A percentile compares a stretch with the other conserved stretches of the same genome.
These are phyloP conservation scores for Stigmatopora argus DNA, from an alignment of 2,113 vertebrate species.

Conservation along the genomic window DNA sequence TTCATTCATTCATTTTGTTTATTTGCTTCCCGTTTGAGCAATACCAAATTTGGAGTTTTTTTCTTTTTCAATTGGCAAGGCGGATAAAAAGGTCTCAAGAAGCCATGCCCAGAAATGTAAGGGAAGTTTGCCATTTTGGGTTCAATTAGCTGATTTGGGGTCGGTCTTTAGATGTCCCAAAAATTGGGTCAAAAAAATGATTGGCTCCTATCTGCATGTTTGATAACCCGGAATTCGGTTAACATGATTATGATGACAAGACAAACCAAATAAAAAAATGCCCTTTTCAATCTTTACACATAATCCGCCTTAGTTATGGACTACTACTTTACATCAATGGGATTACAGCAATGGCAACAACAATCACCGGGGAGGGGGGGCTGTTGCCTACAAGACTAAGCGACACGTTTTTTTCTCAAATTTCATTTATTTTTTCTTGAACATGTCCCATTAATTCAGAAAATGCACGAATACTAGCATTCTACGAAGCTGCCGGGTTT, in stretches of 20 bases:
- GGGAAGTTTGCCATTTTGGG: neutral
- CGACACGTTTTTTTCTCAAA: neutral
- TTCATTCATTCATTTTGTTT: too few relatives aligned
- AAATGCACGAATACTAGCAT: slow-evolving; percentile 24
- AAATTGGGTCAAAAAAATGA: too few relatives aligned
- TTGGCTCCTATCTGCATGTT: too few relatives aligned
- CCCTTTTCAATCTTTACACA: neutral
- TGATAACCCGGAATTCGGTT: neutral
- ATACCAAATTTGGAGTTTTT: neutral
- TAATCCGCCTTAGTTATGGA: neutral
- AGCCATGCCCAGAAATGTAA: neutral
- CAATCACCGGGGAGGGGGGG: neutral
- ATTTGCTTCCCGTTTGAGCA: neutral
- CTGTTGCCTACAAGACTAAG: neutral
- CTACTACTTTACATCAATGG: neutral
- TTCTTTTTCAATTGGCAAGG: too few relatives aligned
- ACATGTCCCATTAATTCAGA: slow-evolving; percentile 67
- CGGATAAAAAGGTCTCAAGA: neutral
- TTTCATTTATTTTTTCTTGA: slow-evolving; percentile 10
- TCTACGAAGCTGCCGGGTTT: slow-evolving; percentile 62
- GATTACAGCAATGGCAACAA: neutral
- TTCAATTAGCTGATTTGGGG: neutral
- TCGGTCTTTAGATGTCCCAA: neutral
- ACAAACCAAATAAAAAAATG: neutral
- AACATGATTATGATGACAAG: neutral